Base-by-base conservation (phyloP, 2,797 vertebrate species). In the Eulemur rubriventer region DNA sequence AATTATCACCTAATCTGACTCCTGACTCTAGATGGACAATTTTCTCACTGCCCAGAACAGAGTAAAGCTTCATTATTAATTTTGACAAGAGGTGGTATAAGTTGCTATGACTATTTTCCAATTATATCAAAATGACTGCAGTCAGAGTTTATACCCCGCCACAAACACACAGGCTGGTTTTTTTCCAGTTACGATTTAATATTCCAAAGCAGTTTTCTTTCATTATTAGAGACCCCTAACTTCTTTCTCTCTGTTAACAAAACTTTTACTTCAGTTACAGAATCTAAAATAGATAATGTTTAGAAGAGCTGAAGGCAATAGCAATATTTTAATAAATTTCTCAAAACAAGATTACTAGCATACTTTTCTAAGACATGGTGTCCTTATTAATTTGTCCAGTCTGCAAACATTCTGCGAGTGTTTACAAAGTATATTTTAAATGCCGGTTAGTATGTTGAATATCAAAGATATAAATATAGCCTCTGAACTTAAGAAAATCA, bases 101-200 rank as follows among this genome's bases (percentile, higher is more conserved):
- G 6, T 35, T 94, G 24, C 18, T 61, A 12, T 59, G 82, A 76
- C 33, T 69, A 52, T 78, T 92, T 83, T 28, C 4, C 63, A 78
- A 70, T 86, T 89, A 75, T 55, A 86, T 24, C 2, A 85, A 94
- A 96, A 84, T 43, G 28, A 86, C 33, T 82, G 18, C n/a, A 91
- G 28, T 70, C 57, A 92, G n/a, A 38, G 7, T 69, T 89, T 70
- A 86, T 18, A 65, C 11, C 4, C 33, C 4, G 24, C 14, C 48
- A 67, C 24, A 67, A 81, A 85, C 18, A 59, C 3, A 48, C 9
- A 80, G 17, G 35, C 12, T 59, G 52, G 61, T 17, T 46, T 26
- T 92, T 75, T 70, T 72, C 2, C 16, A 76, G 0, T 55, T 69
- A 81, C 14, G 1, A 65, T 80, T 95, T 59, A 94, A 52, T 52